A percentile compares a stretch with the other conserved stretches of the same genome.
These are phyloP conservation scores for Aurelia sp. DNA, from an alignment of 30 jellyfish, hydroid and myxozoan species.

Conservation along the genomic window DNA sequence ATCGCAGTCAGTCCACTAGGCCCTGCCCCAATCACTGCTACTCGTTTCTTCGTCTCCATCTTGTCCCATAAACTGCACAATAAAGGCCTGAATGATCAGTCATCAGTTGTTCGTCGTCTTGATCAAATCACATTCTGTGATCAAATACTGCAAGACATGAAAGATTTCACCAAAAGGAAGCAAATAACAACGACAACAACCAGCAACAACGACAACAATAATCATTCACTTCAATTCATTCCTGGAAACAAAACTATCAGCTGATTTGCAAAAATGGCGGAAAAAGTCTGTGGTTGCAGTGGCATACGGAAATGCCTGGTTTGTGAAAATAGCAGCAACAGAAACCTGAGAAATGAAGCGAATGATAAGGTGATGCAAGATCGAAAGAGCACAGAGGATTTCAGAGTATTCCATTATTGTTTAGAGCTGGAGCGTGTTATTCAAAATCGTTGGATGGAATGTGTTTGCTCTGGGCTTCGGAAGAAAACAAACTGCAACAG, in stretches of 20 bases:
- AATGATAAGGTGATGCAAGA: not conserved
- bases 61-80: not conserved
- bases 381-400: too few relatives aligned
- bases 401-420: too few relatives aligned
- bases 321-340: constrained; percentile 31
- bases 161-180: not conserved
- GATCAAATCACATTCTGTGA: too few relatives aligned
- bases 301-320: constrained; percentile 74
- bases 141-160: too few relatives aligned
- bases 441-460: too few relatives aligned
- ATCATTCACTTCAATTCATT: not conserved
- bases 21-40: constrained; percentile 91
- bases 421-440: too few relatives aligned
- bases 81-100: too few relatives aligned
- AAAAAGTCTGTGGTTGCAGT: constrained; percentile 64
- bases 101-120: too few relatives aligned
- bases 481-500: too few relatives aligned
- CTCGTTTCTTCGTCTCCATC: constrained; percentile 39
- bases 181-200: constrained; percentile 7
- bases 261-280: constrained; percentile 35
- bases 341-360: not conserved
- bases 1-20: constrained; percentile 83
- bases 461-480: too few relatives aligned
- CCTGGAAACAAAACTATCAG: not conserved
- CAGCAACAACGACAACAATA: constrained; percentile 24